Evolutionary conservation across 2,113 vertebrate species (phyloP).

Genomic region (Oreochromis spilurus): DNA sequence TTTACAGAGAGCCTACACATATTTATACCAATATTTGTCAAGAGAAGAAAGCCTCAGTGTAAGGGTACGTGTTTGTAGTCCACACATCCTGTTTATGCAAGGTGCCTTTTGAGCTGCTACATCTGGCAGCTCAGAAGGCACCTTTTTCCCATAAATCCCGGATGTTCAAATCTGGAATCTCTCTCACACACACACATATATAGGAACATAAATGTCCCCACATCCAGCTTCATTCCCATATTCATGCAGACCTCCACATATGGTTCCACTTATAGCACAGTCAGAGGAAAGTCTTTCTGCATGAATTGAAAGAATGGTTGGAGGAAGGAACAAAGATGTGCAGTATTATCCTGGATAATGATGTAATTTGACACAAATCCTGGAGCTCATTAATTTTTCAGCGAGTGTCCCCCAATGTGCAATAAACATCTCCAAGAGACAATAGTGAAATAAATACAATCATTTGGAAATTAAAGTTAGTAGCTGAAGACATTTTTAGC

Average conservation of each 20-base stretch:
- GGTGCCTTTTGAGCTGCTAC: neutral
- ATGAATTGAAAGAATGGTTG: slow-evolving; percentile 2
- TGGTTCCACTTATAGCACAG: slow-evolving; percentile 30
- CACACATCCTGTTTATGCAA: slow-evolving; percentile 6
- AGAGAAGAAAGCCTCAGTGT: neutral
- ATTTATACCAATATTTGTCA: neutral
- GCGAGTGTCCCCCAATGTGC: neutral
- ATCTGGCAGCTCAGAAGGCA: neutral
- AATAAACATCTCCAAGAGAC: neutral
- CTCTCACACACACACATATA: neutral
- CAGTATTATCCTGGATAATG: slow-evolving; percentile 9
- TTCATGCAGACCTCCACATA: slow-evolving; percentile 25
- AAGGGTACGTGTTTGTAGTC: neutral
- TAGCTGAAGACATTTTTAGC: neutral
- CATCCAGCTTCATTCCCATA: neutral
- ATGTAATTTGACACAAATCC: slow-evolving; percentile 10
- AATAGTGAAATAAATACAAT: neutral
- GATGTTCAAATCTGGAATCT: neutral
- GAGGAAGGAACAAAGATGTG: slow-evolving; percentile 8
- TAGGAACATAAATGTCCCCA: neutral
- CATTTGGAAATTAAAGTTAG: neutral
- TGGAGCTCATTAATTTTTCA: neutral
- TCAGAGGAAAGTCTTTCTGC: slow-evolving; percentile 23
- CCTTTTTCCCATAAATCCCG: neutral
- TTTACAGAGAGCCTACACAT: neutral